Conservation (phyloP, 2,113 vertebrate species). For the Myrmophylax atrothorax region DNA sequence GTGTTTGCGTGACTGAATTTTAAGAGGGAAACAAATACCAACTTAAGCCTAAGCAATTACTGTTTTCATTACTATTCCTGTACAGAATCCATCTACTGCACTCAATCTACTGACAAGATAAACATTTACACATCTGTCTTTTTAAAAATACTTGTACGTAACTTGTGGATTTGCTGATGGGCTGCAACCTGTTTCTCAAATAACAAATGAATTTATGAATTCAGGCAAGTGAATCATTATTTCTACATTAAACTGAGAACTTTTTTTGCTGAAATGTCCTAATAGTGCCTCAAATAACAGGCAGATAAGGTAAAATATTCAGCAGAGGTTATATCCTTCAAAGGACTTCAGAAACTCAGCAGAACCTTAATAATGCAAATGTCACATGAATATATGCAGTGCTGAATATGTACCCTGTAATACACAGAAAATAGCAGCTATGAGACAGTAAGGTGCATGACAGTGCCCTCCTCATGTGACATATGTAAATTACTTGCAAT, state of each 20-base stretch:
- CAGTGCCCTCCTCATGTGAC: background rate
- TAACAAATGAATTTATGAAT: background rate
- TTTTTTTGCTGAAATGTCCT: background rate
- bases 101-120: background rate
- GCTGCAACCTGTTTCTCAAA: background rate
- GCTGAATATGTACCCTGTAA: background rate
- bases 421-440: background rate
- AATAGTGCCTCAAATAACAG: background rate
- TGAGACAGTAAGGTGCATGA: background rate
- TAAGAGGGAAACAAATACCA: background rate
- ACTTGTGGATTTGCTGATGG: background rate
- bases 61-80: background rate
- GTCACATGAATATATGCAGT: background rate
- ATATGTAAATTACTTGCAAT: background rate
- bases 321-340: background rate
- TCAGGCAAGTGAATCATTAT: background rate
- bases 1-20: background rate
- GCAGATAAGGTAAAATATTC: background rate
- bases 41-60: background rate
- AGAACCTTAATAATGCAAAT: background rate
- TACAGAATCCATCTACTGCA: background rate
- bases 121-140: background rate
- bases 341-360: background rate
- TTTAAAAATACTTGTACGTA: background rate
- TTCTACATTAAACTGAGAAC: background rate